Evolutionary conservation across 2,113 vertebrate species (phyloP).

Genomic region (Oncorhynchus keta): DNA sequence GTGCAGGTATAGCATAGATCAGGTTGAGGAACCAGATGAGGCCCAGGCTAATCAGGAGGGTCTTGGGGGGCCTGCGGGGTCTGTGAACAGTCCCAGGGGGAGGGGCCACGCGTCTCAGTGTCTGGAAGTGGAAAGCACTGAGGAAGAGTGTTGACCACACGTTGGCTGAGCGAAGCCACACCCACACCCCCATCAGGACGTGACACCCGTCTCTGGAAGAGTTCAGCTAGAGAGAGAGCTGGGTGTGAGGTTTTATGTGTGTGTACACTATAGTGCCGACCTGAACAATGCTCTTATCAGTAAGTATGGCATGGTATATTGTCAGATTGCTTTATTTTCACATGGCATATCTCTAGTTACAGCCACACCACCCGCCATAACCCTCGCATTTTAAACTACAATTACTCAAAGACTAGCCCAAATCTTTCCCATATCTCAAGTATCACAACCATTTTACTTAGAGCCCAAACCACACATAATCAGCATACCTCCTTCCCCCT

Average conservation of each 20-base stretch:
- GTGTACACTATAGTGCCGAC: no score
- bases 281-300: no score
- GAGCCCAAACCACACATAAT: background rate
- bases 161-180: constrained; percentile 54
- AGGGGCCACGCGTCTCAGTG: constrained; percentile 54
- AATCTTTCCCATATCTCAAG: background rate
- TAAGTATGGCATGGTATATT: no score
- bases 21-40: background rate
- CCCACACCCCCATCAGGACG: constrained; percentile 78
- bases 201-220: constrained; percentile 66
- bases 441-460: background rate
- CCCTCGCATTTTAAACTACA: background rate
- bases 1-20: background rate
- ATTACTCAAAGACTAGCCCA: background rate
- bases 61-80: constrained; percentile 1
- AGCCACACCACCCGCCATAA: background rate
- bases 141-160: no score
- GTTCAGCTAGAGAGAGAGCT: constrained; percentile 55
- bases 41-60: background rate
- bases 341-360: background rate
- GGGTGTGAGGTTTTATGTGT: no score
- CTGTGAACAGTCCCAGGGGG: background rate
- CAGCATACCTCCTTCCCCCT: background rate
- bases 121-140: no score
- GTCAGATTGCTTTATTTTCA: no score